Base-by-base conservation (phyloP, 1,140 invertebrate species). In the Bombyx mandarina region DNA sequence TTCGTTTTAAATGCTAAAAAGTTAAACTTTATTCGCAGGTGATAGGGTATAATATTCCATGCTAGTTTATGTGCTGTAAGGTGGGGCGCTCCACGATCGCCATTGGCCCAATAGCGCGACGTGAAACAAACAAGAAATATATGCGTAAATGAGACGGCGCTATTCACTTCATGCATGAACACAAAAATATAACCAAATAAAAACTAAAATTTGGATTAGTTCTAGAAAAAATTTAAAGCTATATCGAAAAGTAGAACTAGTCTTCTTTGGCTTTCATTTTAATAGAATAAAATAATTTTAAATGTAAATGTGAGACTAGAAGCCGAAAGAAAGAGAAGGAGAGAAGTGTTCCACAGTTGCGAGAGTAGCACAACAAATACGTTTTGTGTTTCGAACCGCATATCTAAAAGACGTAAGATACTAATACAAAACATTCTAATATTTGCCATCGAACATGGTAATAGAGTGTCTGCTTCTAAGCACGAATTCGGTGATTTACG, bases 31-130 rank as follows among this genome's bases (percentile, higher is more conserved):
- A 84, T 86, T 69, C 58, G 54, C 63, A 75, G 70, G 83, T 68
- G 60, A 75, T 85, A 86, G 75, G 75, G 80, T 74, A 75, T 77
- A 85, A 71, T 81, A 82, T 86, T 79, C 71, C 53, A 62, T 69
- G 63, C 67, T 77, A 79, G 74, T 85, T 84, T 81, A 80, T 81
- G 66, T 71, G 67, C 71, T 69, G 75, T 85, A 83, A 85, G 82
- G 84, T 84, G 84, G 84, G 82, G 78, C 78, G 82, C 77, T 73
- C 75, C 83, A 80, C 83, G 80, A 84, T 79, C 68, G 77, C 80
- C 71, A 83, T 85, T 83, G 82, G 83, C 75, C 83, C 82, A 85
- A 83, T 83, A 69, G 78, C 66, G 73, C 63, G 58, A 79, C 72
- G 75, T 79, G 77, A 81, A 84, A 84, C 78, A 81, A 85, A 82